phyloP scores from a whole-genome alignment of 2,113 vertebrate genomes.

The Saimiri boliviensis region DNA sequence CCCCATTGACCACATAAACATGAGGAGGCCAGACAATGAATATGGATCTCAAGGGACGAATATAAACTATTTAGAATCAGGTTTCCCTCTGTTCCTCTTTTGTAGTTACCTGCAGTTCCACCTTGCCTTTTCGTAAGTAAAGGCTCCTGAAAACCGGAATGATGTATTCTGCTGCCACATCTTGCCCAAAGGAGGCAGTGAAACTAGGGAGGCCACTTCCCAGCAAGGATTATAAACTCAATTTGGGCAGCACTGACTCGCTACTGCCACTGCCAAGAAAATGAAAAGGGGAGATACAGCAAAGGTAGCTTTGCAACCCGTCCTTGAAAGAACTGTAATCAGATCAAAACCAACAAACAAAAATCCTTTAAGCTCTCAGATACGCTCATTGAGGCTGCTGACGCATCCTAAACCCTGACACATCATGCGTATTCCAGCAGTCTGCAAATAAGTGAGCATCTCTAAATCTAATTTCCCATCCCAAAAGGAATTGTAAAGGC shows the following conservation, averaged over 20 bases:
- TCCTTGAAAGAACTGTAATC: background rate
- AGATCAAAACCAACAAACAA: constrained; percentile 4
- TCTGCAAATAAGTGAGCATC: background rate
- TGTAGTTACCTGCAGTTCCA: background rate
- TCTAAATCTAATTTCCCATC: constrained; percentile 1
- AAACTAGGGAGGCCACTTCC: background rate
- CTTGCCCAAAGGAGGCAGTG: background rate
- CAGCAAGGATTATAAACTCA: background rate
- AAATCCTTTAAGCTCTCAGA: background rate
- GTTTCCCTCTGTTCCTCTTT: background rate
- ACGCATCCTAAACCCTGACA: background rate
- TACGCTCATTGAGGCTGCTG: background rate
- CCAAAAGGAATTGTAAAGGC: constrained; percentile 32
- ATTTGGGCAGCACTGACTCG: background rate
- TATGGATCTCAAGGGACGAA: background rate
- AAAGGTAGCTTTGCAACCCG: background rate
- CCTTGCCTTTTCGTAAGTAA: background rate
- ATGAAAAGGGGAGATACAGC: background rate
- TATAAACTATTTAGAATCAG: background rate
- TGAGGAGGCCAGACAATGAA: background rate
- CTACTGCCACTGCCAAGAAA: background rate
- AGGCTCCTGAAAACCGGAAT: background rate
- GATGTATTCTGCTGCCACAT: background rate
- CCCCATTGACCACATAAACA: background rate
- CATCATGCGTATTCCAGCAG: background rate